Conservation (phyloP, 2,888 invertebrate species). For the Lasioglossum villosulum region DNA sequence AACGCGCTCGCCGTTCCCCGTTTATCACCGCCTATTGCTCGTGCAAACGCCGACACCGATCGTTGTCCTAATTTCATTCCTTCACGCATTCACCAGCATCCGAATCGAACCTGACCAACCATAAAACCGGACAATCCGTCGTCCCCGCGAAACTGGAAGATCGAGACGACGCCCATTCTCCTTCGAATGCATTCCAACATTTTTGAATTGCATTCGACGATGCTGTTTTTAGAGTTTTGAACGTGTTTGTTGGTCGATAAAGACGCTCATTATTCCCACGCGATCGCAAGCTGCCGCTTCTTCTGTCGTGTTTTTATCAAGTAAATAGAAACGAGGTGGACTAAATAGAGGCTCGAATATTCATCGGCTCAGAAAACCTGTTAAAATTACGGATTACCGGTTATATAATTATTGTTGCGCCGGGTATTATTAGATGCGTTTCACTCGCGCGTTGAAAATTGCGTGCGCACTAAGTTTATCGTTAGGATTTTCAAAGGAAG, state of each 20-base stretch:
- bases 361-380: not conserved
- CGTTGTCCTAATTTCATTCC: conserved; percentile 33
- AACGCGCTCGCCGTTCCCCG: conserved; percentile 12
- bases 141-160: not conserved
- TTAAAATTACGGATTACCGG: not conserved
- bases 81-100: not conserved
- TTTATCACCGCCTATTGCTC: conserved; percentile 42
- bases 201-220: not conserved
- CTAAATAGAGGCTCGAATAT: not conserved
- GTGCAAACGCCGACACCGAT: conserved; percentile 6
- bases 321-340: not conserved
- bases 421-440: not conserved
- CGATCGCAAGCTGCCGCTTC: not conserved
- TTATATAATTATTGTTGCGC: not conserved
- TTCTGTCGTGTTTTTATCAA: not conserved
- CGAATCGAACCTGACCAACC: not conserved
- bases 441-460: not conserved
- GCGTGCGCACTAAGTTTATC: not conserved
- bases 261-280: not conserved
- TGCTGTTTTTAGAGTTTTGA: not conserved
- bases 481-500: not conserved
- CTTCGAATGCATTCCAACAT: not conserved
- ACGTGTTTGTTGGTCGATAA: conserved; percentile 2
- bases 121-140: conserved; percentile 16
- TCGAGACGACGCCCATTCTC: not conserved